Base-by-base conservation (phyloP, 2,888 invertebrate species). In the Lapara coniferarum region DNA sequence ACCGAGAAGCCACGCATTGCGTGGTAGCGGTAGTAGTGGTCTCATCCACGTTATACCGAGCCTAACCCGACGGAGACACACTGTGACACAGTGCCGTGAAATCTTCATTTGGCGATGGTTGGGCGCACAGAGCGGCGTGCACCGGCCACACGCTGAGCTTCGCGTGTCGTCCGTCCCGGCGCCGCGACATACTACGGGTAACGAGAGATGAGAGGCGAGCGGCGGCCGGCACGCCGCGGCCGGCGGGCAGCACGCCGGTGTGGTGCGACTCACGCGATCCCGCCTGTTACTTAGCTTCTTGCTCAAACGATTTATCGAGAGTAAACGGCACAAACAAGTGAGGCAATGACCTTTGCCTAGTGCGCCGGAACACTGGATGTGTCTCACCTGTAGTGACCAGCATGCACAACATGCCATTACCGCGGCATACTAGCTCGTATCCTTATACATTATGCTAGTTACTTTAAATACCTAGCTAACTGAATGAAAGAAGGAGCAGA, bases 51-150 rank as follows among this genome's bases (percentile, higher is more conserved):
- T 59, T 77, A 76, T 76, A 77, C 68, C 76, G 71, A 58, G 63
- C 70, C 58, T 55, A 71, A 53, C 71, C 55, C 67, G 76, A 69
- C 67, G 71, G 70, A 74, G 74, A 79, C 81, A 82, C 77, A 71
- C 76, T 74, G 75, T 76, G 74, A 79, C 81, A 82, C 77, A 71
- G 76, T 74, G 75, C 77, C 83, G 78, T 84, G 81, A 85, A 86
- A 85, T 83, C 76, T 77, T 81, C 73, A 77, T 79, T 81, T 78
- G 79, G 77, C 80, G 78, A 76, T 78, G 77, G 77, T 75, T 76
- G 59, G 56, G 46, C 6, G 63, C 25, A 72, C 52, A 67, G 72
- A 66, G 5, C 14, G 66, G 46, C 59, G 19, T 51, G 7, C 12
- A 44, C 14, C 10, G 1, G n/a, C 8, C 44, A 10, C 49, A 14